Base-by-base conservation (phyloP, 2,797 vertebrate genomes). In the Danio aesculapii region DNA sequence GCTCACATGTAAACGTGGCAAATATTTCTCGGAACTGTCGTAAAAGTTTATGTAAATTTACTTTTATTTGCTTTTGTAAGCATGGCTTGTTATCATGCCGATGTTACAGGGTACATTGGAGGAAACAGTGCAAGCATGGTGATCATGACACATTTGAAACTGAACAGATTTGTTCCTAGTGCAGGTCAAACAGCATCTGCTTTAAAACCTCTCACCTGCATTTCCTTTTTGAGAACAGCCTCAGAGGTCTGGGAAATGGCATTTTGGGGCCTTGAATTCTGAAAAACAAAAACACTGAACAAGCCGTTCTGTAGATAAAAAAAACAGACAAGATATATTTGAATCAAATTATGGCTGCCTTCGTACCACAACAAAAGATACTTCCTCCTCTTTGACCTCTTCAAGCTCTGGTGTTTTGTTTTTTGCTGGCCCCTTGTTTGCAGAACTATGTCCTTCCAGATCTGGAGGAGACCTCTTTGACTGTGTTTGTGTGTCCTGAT, bases 281-380 rank as follows among this genome's bases (percentile, higher is more conserved):
- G 14, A 73, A 44, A 66, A 86, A 83, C n/a, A 84, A 46, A 82
- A 76, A 81, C 30, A 44, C 55, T 19, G 69, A 16, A 66, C 52
- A 13, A 64, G 16, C 49, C 53, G 43, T 66, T 57, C 68, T 19
- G 14, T 3, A 12, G 39, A 0, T 57, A 61, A 46, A 77, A 78
- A 16, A 17, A 69, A 61, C 21, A 59, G 14, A 46, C 44, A 52
- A 19, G 1, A 57, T 50, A 30, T 50, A n/a, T 46, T 50, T n/a
- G 9, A 72, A 43, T 55, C 8, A 58, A 43, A 70, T 14, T 6
- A 62, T 57, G 13, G 1, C 58, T 52, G 10, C 30, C 21, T 47
- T 49, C 85, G 90, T 82, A 94, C 93, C 90, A 89, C 88, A 77
- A 88, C 14, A 50, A 91, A 88, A 44, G 89, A 91, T 1, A 58